A percentile compares a stretch with the other conserved stretches of the same genome.
These are phyloP conservation scores for Tolypeutes matacus DNA, from an alignment of 2,797 vertebrate species.

Conservation along the genomic window DNA sequence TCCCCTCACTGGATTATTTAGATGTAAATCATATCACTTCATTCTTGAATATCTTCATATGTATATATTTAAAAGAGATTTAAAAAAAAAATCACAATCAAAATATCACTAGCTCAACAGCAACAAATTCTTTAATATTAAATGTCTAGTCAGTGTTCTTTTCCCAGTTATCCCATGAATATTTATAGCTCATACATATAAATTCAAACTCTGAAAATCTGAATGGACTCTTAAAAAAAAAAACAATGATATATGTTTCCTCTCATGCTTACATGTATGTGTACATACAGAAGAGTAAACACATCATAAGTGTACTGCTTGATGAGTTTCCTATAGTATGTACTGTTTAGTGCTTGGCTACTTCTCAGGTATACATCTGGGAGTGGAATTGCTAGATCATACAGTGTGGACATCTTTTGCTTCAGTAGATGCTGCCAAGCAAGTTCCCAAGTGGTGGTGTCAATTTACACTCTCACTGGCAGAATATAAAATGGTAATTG, in stretches of 20 bases:
- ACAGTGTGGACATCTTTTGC: background rate
- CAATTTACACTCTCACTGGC: background rate
- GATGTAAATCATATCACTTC: constrained; percentile 11
- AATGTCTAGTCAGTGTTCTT: constrained; percentile 13
- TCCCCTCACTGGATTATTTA: background rate
- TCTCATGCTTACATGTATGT: background rate
- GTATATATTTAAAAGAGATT: constrained; percentile 40
- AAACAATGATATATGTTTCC: background rate
- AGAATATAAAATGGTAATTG: background rate
- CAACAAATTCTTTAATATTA: constrained; percentile 20
- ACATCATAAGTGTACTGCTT: background rate
- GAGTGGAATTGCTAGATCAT: background rate
- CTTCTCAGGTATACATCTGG: background rate
- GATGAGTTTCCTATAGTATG: background rate
- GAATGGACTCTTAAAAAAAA: background rate
- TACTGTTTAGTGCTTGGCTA: background rate
- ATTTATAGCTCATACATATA: constrained; percentile 17
- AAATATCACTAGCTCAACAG: background rate
- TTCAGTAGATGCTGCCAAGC: background rate
- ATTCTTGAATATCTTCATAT: constrained; percentile 32
- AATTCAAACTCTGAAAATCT: constrained; percentile 11
- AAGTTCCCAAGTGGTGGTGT: background rate
- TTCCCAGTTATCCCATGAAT: background rate
- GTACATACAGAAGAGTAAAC: background rate
- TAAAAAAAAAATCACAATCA: constrained; percentile 29